These are phyloP conservation scores for Ptychoptera contaminata DNA, from an alignment of 2,888 invertebrate genomes.

Conservation along the genomic window DNA sequence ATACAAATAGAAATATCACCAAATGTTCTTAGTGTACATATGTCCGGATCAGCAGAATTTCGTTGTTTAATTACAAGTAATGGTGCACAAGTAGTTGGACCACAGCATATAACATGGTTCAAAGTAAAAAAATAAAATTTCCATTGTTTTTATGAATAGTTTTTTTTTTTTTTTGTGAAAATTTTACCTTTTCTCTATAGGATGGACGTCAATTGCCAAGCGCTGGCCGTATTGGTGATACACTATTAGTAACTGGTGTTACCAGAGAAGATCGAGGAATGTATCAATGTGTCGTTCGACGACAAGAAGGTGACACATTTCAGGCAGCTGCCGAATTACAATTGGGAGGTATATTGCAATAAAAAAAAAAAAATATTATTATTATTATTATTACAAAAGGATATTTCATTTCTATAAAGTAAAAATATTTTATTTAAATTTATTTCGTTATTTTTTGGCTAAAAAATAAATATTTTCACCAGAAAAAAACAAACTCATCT, in stretches of 20 bases:
- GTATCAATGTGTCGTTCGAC: constrained; percentile 58
- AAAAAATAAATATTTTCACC: too few relatives aligned
- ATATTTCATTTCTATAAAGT: too few relatives aligned
- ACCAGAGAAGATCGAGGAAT: constrained; percentile 58
- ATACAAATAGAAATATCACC: constrained; percentile 51
- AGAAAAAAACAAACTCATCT: too few relatives aligned
- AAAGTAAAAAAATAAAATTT: constrained; percentile 22
- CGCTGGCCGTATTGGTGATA: constrained; percentile 46
- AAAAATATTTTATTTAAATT: too few relatives aligned
- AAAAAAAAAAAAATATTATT: too few relatives aligned
- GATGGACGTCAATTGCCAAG: constrained; percentile 49
- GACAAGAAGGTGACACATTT: constrained; percentile 56
- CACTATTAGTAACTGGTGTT: constrained; percentile 46
- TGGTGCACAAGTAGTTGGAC: constrained; percentile 36
- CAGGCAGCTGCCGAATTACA: constrained; percentile 62
- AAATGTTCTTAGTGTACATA: constrained; percentile 50
- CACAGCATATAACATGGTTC: constrained; percentile 45
- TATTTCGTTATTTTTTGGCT: too few relatives aligned
- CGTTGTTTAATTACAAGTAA: constrained; percentile 43
- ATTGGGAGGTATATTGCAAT: constrained; percentile 41
- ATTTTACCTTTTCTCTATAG: constrained; percentile 8
- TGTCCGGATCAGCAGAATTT: constrained; percentile 59
- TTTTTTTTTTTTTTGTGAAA: too few relatives aligned
- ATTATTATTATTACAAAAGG: too few relatives aligned
- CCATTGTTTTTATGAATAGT: background rate